Evolutionary conservation across 2,888 invertebrate species (phyloP).

Genomic region (Galeopsomyia nigrocyanea): DNA sequence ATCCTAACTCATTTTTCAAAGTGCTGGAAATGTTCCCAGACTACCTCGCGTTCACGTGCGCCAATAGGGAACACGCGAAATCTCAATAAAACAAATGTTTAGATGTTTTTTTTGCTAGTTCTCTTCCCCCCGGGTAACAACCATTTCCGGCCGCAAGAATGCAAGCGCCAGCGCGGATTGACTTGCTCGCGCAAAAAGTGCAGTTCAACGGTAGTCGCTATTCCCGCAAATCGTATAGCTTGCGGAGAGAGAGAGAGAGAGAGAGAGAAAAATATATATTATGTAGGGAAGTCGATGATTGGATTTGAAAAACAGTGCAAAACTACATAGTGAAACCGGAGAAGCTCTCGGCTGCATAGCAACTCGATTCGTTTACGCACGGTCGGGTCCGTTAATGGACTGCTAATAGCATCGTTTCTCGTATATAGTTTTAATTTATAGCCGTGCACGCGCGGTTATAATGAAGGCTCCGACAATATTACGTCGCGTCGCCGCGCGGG

Average conservation of each 20-base stretch:
- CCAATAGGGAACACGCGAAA: slow-evolving; percentile 40
- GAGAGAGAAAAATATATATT: not conserved
- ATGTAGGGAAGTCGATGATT: slow-evolving; percentile 30
- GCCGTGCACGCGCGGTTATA: slow-evolving; percentile 44
- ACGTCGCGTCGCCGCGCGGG: slow-evolving; percentile 39
- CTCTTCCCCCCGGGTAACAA: slow-evolving; percentile 29
- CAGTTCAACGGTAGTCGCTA: slow-evolving; percentile 8
- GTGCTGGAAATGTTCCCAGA: slow-evolving; percentile 5
- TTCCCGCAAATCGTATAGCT: slow-evolving; percentile 35
- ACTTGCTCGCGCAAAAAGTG: slow-evolving; percentile 1
- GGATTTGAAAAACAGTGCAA: slow-evolving; percentile 10
- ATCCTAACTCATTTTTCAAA: too few relatives aligned
- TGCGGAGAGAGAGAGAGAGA: slow-evolving; percentile 9
- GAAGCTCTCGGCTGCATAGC: slow-evolving; percentile 1
- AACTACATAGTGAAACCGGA: slow-evolving; percentile 14
- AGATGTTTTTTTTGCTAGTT: slow-evolving; percentile 11
- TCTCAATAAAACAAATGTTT: slow-evolving; percentile 41
- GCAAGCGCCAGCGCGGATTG: not conserved
- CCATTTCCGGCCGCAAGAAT: slow-evolving; percentile 37
- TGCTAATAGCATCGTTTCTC: slow-evolving; percentile 64
- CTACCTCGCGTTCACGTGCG: slow-evolving; percentile 39
- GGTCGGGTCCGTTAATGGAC: slow-evolving; percentile 61
- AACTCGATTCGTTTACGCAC: slow-evolving; percentile 57
- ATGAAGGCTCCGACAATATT: slow-evolving; percentile 49
- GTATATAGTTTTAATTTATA: slow-evolving; percentile 63